phyloP scores from a whole-genome alignment of 1,140 invertebrate species.

The Dendroctonus ponderosae region DNA sequence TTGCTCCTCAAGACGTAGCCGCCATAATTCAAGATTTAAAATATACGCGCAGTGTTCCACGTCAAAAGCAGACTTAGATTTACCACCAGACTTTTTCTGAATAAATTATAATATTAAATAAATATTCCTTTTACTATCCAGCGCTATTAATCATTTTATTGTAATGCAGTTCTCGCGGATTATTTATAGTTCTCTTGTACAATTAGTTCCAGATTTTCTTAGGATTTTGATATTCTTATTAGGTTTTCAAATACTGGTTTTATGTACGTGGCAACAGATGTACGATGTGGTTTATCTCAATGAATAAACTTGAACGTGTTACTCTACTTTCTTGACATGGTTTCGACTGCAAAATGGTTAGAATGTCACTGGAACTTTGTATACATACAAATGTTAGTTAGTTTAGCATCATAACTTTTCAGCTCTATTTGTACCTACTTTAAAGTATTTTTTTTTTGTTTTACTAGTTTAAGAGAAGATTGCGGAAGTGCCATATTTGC shows the following conservation, averaged over 20 bases:
- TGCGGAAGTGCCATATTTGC: too few relatives aligned
- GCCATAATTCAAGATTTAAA: slow-evolving; percentile 44
- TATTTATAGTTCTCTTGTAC: slow-evolving; percentile 25
- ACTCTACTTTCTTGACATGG: too few relatives aligned
- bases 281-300: too few relatives aligned
- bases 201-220: slow-evolving; percentile 35
- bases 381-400: too few relatives aligned
- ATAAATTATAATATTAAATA: slow-evolving; percentile 46
- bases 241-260: slow-evolving; percentile 7
- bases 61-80: slow-evolving; percentile 43
- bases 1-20: slow-evolving; percentile 28
- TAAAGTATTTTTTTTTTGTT: too few relatives aligned
- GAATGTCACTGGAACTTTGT: too few relatives aligned
- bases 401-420: too few relatives aligned
- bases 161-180: slow-evolving; percentile 29
- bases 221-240: slow-evolving; percentile 31
- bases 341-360: too few relatives aligned
- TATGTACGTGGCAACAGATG: background rate
- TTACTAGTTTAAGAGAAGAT: too few relatives aligned
- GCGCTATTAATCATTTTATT: slow-evolving; percentile 37
- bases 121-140: slow-evolving; percentile 37
- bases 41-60: slow-evolving; percentile 40
- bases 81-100: slow-evolving; percentile 41
- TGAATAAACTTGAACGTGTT: too few relatives aligned
- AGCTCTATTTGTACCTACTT: too few relatives aligned